Evolutionary conservation across 2,888 invertebrate species (phyloP), one percentile per base, ranked within the genome.

Genomic region (Eupsilia transversa): DNA sequence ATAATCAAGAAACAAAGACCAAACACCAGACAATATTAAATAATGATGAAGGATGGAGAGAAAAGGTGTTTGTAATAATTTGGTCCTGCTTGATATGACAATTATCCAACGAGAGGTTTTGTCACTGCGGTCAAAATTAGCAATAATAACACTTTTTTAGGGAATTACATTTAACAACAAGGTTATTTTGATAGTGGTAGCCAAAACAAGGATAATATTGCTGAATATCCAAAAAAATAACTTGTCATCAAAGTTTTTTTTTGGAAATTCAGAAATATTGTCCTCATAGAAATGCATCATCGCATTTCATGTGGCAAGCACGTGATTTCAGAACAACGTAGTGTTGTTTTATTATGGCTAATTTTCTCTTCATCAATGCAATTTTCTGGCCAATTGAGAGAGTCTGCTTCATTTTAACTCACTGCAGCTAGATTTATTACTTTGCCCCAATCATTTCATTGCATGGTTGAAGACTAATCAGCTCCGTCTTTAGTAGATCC

Each of bases 211-310:
- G n/a, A 68, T n/a, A n/a, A n/a, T n/a, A n/a, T n/a, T n/a, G n/a
- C n/a, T n/a, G n/a, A n/a, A n/a, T n/a, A n/a, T n/a, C n/a, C n/a
- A n/a, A n/a, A n/a, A n/a, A n/a, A n/a, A n/a, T n/a, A n/a, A n/a
- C n/a, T n/a, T n/a, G n/a, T n/a, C n/a, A n/a, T n/a, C 17, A 9
- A 46, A 0, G 20, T 23, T 27, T 23, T 49, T 27, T 30, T 38
- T 46, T 17, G 20, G 14, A 23, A 23, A 49, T 30, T 61, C 4
- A 17, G 17, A 27, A 7, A 52, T 41, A 10, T 10, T 49, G n/a
- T 56, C 33, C 12, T n/a, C 4, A 10, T 57, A 14, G 70, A 75
- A 87, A 84, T 86, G 72, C 59, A 49, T n/a, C 49, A 68, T 70
- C 7, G 46, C 35, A 33, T 54, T 74, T 60, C 27, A 49, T n/a